Conservation (phyloP, 2,113 vertebrate genomes). For the Mesembrinibis cayennensis region DNA sequence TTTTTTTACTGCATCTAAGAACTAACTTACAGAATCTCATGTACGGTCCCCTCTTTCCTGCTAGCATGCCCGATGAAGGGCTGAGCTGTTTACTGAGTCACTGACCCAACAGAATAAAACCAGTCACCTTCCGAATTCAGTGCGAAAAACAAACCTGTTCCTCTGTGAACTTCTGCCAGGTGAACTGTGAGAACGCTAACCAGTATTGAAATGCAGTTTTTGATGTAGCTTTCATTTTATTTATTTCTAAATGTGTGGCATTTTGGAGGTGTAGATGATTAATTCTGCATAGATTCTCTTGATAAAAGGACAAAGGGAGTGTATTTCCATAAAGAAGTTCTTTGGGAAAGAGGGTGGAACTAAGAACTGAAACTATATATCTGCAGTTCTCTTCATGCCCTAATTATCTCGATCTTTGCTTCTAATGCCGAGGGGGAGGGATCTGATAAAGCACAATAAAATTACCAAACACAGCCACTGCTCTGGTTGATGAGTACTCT, state of each 20-base stretch:
- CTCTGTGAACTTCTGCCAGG: background rate
- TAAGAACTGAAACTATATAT: background rate
- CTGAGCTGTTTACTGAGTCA: background rate
- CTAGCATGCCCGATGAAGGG: background rate
- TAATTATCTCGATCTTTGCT: background rate
- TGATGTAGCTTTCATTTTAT: background rate
- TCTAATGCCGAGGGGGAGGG: accelerated
- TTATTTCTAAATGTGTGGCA: background rate
- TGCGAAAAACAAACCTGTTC: background rate
- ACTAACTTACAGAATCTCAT: background rate
- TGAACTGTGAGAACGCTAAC: background rate
- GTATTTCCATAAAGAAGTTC: background rate
- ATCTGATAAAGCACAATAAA: background rate
- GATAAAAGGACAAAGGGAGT: background rate
- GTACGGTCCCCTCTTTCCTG: background rate
- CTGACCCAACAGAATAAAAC: background rate
- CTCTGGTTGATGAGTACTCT: background rate
- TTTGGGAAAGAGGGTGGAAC: background rate
- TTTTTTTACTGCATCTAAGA: background rate
- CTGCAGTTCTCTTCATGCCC: background rate
- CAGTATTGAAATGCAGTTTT: background rate
- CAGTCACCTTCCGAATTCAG: background rate
- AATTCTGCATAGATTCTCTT: background rate
- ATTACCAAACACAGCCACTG: background rate
- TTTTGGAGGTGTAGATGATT: background rate